A percentile compares a stretch with the other conserved stretches of the same genome.
Conservation (phyloP, 2,888 invertebrate species). For the Sphecodes monilicornis region DNA sequence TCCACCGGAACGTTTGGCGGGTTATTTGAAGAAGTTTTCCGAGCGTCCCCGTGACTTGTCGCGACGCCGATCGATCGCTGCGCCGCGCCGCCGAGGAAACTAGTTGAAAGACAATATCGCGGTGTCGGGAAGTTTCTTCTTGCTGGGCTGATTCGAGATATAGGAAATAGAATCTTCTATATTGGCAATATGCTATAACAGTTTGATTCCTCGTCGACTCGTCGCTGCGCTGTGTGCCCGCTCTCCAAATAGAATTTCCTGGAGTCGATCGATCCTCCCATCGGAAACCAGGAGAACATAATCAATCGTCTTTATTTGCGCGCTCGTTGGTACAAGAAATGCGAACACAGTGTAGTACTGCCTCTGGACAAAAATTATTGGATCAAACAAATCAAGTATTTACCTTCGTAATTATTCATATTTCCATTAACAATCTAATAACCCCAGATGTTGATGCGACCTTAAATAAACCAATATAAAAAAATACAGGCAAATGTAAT, state of each 20-base stretch:
- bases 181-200: conserved; percentile 15
- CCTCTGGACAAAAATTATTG: not conserved
- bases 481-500: no score
- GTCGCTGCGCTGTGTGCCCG: not conserved
- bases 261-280: not conserved
- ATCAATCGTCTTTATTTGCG: not conserved
- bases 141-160: conserved; percentile 1
- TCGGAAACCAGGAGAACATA: not conserved
- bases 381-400: not conserved
- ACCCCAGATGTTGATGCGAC: no score
- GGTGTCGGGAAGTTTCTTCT: conserved; percentile 4
- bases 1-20: not conserved
- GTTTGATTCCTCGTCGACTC: not conserved
- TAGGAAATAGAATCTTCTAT: conserved; percentile 10
- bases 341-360: not conserved
- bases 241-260: not conserved
- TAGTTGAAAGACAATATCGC: conserved; percentile 23
- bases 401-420: not conserved
- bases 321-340: not conserved
- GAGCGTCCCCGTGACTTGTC: not conserved
- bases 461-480: no score
- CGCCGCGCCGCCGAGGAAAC: not conserved
- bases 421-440: no score
- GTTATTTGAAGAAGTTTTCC: conserved; percentile 26
- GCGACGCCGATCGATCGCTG: not conserved